Evolutionary conservation across 1,140 invertebrate species (phyloP).

Genomic region (Ctenoplectra terminalis): DNA sequence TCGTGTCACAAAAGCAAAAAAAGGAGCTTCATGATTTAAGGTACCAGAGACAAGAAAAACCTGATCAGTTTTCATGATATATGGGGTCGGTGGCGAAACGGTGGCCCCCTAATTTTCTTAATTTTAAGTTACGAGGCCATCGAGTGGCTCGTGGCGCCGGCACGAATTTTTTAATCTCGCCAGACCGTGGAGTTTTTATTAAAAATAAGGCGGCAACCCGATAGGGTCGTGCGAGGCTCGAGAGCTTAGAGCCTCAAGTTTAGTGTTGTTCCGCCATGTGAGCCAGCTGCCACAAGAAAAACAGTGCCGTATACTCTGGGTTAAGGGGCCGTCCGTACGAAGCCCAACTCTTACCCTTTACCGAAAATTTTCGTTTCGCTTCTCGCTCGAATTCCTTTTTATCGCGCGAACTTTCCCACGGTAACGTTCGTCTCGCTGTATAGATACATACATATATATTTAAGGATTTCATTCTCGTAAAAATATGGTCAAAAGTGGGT

Average conservation of each 20-base stretch:
- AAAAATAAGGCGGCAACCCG: conserved; percentile 69
- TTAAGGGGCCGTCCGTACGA: conserved; percentile 31
- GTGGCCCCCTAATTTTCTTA: conserved; percentile 72
- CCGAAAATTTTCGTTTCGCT: conserved; percentile 39
- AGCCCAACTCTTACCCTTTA: background rate
- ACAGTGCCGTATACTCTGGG: conserved; percentile 62
- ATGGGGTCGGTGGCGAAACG: background rate
- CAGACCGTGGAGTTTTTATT: conserved; percentile 67
- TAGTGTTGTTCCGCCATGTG: conserved; percentile 67
- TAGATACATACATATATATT: background rate
- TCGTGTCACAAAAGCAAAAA: too few species aligned
- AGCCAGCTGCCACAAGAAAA: conserved; percentile 71
- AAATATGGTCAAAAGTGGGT: background rate
- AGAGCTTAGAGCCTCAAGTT: conserved; percentile 57
- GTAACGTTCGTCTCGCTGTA: background rate
- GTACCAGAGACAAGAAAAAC: background rate
- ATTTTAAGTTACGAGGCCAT: conserved; percentile 74
- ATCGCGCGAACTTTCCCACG: conserved; percentile 5
- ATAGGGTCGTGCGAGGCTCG: conserved; percentile 59
- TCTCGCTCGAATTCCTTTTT: conserved; percentile 15
- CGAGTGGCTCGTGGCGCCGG: conserved; percentile 55
- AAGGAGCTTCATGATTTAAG: background rate
- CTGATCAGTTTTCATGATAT: conserved; percentile 27
- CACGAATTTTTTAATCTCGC: conserved; percentile 73
- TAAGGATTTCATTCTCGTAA: too few species aligned